Base-by-base conservation (phyloP, 2,797 vertebrate species). In the Sardinella longiceps region DNA sequence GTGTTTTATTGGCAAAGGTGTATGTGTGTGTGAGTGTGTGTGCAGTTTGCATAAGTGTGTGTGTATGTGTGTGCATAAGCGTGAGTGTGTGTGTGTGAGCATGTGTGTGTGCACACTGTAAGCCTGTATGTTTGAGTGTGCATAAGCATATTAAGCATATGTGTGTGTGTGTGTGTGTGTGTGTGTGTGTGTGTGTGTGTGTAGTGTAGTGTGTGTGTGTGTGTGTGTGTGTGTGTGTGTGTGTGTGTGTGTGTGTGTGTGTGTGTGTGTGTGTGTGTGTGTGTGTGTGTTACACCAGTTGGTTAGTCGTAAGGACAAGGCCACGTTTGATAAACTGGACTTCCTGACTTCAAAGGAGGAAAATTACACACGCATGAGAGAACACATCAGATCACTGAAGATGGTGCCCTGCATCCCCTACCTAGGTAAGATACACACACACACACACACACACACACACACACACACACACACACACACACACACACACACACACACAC, bases 351-450 rank as follows among this genome's bases (percentile, higher is more conserved):
- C 97, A 18, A 98, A 99, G 86, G 98, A 99, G 88, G 97, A 98
- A 91, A 99, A 99, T 90, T 98, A 98, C 90, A 99, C 96, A 84
- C 94, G 97, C 85, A 97, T 96, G 90, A 96, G 98, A 81, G 97
- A 98, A 50, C 97, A 98, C 87, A 98, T 97, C 89, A 94, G 95
- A 87, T 97, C 97, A 87, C 92, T 99, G 87, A 98, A 97, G 95
- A 98, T 98, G 97, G 97, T 96, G 63, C 97, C 98, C 86, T 96
- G 95, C 74, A 98, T 98, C 90, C 98, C 98, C 0, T 99, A 98
- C 89, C 94, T 99, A 81, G 98, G 98, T 98, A 50, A 93, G 94
- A 90, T 39, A 56, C 53, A 56, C 53, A 56, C 20, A 56, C 4
- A n/a, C 53, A 56, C 53, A 56, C 53, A 56, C 53, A 56, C 53